These are phyloP conservation scores for Arbacia lixula DNA, from an alignment of 53 echinoderm and acorn worm genomes.

Conservation along the genomic window DNA sequence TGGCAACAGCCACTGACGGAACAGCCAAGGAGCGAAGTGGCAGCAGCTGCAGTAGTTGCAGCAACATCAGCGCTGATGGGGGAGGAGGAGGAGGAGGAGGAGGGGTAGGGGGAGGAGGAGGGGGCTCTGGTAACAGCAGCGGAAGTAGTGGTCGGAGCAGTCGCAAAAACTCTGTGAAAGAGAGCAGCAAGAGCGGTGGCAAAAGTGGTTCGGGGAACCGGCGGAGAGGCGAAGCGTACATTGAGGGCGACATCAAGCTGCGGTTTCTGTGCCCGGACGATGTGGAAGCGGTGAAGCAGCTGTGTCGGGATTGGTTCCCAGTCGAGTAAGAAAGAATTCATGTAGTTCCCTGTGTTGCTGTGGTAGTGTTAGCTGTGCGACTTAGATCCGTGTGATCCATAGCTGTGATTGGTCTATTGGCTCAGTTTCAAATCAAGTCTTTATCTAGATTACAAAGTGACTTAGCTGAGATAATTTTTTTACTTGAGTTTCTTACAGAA, in stretches of 20 bases:
- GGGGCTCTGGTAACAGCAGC: not conserved
- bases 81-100: not conserved
- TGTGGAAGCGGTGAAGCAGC: slow-evolving; percentile 87
- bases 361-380: too few relatives aligned
- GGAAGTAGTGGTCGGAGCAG: slow-evolving; percentile 22
- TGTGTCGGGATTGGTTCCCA: slow-evolving; percentile 96
- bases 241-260: slow-evolving; percentile 69
- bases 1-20: slow-evolving; percentile 3
- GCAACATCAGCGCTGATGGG: not conserved
- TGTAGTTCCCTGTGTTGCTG: too few relatives aligned
- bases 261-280: slow-evolving; percentile 93
- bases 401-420: too few relatives aligned
- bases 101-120: not conserved
- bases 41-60: slow-evolving; percentile 20
- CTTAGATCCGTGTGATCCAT: too few relatives aligned
- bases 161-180: slow-evolving; percentile 33
- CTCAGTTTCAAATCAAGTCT: too few relatives aligned
- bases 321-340: slow-evolving; percentile 99
- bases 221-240: slow-evolving; percentile 49
- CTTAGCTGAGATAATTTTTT: too few relatives aligned
- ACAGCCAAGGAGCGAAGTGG: slow-evolving; percentile 23
- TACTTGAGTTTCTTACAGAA: too few relatives aligned
- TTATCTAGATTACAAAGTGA: too few relatives aligned
- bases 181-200: slow-evolving; percentile 14
- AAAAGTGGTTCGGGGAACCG: slow-evolving; percentile 45